Evolutionary conservation across 2,888 invertebrate genomes (phyloP).

Genomic region (Kuschelorhynchus macadamiae): DNA sequence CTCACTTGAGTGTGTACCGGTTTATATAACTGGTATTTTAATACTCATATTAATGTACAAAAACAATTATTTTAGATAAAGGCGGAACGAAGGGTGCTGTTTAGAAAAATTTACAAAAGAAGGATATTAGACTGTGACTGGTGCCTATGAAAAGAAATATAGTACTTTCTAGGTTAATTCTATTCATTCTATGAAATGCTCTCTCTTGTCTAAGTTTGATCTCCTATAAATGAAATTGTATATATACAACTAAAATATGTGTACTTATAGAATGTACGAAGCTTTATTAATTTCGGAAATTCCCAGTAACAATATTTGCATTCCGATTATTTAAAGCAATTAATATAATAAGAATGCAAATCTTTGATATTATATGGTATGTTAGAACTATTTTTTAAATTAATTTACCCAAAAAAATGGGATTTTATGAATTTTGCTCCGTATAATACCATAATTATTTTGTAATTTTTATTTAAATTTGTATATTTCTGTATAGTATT

Average conservation of each 20-base stretch:
- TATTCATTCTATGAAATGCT: slow-evolving; percentile 21
- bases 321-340: too few relatives aligned
- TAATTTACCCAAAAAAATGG: not conserved
- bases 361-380: slow-evolving; percentile 8
- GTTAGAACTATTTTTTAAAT: not conserved
- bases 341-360: slow-evolving; percentile 9
- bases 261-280: slow-evolving; percentile 33
- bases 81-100: slow-evolving; percentile 34
- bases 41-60: slow-evolving; percentile 19
- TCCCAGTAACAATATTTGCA: slow-evolving; percentile 13
- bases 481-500: slow-evolving; percentile 48
- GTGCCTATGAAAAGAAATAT: slow-evolving; percentile 42
- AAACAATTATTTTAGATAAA: slow-evolving; percentile 23
- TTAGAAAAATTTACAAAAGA: slow-evolving; percentile 34
- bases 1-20: too few relatives aligned
- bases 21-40: too few relatives aligned
- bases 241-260: slow-evolving; percentile 27
- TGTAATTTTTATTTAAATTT: slow-evolving; percentile 19
- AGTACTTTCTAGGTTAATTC: slow-evolving; percentile 24
- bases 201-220: slow-evolving; percentile 33
- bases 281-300: slow-evolving; percentile 28
- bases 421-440: not conserved
- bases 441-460: not conserved
- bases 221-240: slow-evolving; percentile 30
- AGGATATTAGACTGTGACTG: slow-evolving; percentile 29